phyloP scores from a whole-genome alignment of 2,113 vertebrate species.

The Scytalopus superciliaris region DNA sequence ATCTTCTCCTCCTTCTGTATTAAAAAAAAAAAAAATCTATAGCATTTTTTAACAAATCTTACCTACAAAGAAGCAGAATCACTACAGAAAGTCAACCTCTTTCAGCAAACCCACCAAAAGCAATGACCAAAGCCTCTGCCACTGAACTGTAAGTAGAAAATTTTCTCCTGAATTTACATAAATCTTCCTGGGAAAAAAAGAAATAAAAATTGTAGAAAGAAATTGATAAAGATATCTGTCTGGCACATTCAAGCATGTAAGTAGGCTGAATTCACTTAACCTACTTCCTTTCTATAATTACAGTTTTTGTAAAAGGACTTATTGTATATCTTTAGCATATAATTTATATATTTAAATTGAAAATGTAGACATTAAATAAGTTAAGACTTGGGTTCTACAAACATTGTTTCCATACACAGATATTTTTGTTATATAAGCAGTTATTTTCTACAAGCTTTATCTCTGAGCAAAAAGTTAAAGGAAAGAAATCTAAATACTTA shows the following conservation, averaged over 20 bases:
- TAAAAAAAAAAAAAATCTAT: not conserved
- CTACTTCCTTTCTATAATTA: not conserved
- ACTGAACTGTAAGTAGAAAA: not conserved
- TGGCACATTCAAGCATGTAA: not conserved
- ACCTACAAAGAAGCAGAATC: not conserved
- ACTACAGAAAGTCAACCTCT: not conserved
- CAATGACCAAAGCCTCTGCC: not conserved
- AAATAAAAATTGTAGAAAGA: not conserved
- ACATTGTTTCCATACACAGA: not conserved
- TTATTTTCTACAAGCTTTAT: not conserved
- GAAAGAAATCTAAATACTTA: not conserved
- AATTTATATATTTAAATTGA: not conserved
- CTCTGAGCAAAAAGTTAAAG: not conserved
- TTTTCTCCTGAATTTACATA: not conserved
- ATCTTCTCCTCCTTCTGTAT: not conserved
- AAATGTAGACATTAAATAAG: not conserved
- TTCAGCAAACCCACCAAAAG: not conserved
- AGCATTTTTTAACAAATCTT: not conserved
- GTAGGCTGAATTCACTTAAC: not conserved
- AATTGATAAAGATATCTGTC: not conserved
- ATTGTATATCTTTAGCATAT: not conserved
- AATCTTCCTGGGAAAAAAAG: rapidly evolving
- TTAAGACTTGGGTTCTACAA: not conserved
- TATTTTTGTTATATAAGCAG: not conserved
- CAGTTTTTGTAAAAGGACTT: not conserved